Percentiles rank a stretch among this genome's conserved stretches.
Evolutionary conservation across 2,797 vertebrate genomes (phyloP).

Genomic region (Sebastes iracundus): DNA sequence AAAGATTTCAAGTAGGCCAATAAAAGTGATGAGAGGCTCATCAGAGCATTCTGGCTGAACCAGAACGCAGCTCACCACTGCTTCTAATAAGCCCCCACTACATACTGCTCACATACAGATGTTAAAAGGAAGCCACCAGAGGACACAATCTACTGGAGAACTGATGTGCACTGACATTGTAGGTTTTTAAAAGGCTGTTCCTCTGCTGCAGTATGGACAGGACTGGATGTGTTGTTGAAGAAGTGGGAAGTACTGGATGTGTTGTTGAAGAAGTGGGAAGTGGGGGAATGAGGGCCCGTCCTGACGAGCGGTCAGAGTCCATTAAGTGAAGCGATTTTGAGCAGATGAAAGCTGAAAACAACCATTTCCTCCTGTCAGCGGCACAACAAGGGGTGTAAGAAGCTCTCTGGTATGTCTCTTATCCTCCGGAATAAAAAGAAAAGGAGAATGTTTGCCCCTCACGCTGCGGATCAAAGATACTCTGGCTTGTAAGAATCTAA

Average conservation of each 20-base stretch:
- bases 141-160: background rate
- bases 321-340: constrained; percentile 10
- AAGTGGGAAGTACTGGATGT: background rate
- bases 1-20: constrained; percentile 46
- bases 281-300: background rate
- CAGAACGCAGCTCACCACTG: background rate
- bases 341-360: background rate
- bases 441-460: background rate
- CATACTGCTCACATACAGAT: background rate
- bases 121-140: background rate
- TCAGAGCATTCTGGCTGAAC: background rate
- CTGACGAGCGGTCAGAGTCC: constrained; percentile 9
- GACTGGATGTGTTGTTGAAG: background rate
- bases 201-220: background rate
- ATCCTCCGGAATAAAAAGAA: background rate
- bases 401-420: background rate
- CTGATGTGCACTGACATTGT: background rate
- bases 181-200: background rate
- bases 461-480: background rate
- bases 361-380: background rate
- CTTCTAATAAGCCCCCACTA: background rate
- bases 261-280: background rate
- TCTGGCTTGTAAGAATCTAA: background rate
- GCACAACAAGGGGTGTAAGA: background rate
- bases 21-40: constrained; percentile 22